Percentiles rank a stretch among this genome's conserved stretches.
Evolutionary conservation across 2,888 invertebrate species (phyloP).

Genomic region (Slavum lentiscoides): DNA sequence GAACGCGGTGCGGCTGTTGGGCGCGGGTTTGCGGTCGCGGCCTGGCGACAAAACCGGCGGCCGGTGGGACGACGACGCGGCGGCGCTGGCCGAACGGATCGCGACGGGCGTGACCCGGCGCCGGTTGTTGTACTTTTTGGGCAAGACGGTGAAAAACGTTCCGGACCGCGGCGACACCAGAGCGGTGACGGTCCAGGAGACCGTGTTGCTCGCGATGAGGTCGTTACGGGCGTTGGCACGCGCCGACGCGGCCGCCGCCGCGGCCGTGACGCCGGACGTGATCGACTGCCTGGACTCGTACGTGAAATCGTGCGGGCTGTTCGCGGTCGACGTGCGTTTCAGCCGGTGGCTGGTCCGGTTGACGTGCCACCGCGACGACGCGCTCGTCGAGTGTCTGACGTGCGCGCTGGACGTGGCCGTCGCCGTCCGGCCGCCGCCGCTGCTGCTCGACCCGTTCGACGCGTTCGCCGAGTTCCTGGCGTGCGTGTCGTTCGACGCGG

Average conservation of each 20-base stretch:
- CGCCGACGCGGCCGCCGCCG: background rate
- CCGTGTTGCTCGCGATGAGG: conserved; percentile 20
- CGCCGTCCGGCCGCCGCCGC: background rate
- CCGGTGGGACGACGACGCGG: background rate
- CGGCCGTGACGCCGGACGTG: background rate
- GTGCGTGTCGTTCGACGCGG: conserved; percentile 18
- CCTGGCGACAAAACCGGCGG: background rate
- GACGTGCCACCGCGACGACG: conserved; percentile 23
- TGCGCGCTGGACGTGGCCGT: conserved; percentile 8
- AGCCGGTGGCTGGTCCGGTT: conserved; percentile 11
- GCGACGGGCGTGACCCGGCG: background rate
- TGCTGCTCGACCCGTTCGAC: background rate
- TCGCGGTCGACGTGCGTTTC: background rate
- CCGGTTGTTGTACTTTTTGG: conserved; percentile 9
- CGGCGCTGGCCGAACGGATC: background rate
- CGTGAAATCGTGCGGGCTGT: background rate
- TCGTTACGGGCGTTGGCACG: background rate
- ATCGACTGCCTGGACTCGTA: conserved; percentile 26
- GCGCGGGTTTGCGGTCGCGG: background rate
- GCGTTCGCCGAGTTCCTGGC: conserved; percentile 17
- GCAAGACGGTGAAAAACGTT: background rate
- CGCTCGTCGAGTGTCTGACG: conserved; percentile 6
- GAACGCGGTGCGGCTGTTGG: background rate
- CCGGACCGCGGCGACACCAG: no score
- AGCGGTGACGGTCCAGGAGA: background rate